Base-by-base conservation (phyloP, 2,888 invertebrate genomes). In the Brachyopa scutellaris region DNA sequence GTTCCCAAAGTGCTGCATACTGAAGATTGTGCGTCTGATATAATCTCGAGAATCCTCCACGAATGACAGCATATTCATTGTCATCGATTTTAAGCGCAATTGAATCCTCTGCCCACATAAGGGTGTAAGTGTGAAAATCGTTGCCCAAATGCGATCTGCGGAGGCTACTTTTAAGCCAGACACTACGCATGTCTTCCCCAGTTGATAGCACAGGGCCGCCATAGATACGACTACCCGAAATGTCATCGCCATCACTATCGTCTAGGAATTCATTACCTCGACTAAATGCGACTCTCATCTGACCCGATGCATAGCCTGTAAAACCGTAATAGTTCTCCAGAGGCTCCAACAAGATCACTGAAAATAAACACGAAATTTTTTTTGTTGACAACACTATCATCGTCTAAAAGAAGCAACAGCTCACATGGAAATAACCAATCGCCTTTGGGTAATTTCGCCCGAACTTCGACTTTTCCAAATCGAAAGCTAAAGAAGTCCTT, bases 371-470 rank as follows among this genome's bases (percentile, higher is more conserved):
- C n/a, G n/a, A n/a, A n/a, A n/a, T n/a, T n/a, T n/a, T n/a, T n/a
- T n/a, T 49, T n/a, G 23, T 11, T 23, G 5, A 17, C 8, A 29
- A 7, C n/a, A 31, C 1, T 26, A 26, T 26, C n/a, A n/a, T n/a
- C n/a, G n/a, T n/a, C n/a, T n/a, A n/a, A n/a, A n/a, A n/a, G n/a
- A n/a, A n/a, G n/a, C n/a, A n/a, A n/a, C n/a, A n/a, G 15, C n/a
- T 11, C 3, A 95, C 96, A 92, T 79, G 96, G 96, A 88, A 94
- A 93, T 13, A 96, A 90, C 96, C 96, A 96, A 87, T 95, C 94
- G 4, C 96, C 96, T 78, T 91, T 92, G 0, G 96, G 95, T 29
- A 96, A 87, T 88, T 94, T 95, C 0, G 96, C 96, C 36, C 93
- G 92, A 0, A 96, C 91, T 85, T 94, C 92, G 15, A 96, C 91